Percentiles rank a stretch among this genome's conserved stretches.
Conservation (phyloP, 2,113 vertebrate species). For the Brachyhypopomus occidentalis region DNA sequence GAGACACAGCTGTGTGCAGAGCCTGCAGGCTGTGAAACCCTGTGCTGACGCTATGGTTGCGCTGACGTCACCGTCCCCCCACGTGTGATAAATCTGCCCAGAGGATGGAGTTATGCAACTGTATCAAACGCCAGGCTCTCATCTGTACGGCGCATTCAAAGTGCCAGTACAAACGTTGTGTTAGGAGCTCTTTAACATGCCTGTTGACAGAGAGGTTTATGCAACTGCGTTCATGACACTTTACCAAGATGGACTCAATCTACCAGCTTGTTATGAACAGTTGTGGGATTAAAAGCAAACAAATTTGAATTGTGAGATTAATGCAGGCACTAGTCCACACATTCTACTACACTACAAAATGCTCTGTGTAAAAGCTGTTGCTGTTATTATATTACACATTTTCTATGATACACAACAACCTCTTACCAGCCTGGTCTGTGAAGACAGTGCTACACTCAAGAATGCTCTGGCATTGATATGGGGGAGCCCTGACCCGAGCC, state of each 20-base stretch:
- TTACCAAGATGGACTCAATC: background rate
- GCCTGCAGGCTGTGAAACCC: slow-evolving; percentile 45
- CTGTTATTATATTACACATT: background rate
- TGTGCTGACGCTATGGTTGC: slow-evolving; percentile 39
- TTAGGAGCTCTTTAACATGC: slow-evolving; percentile 22
- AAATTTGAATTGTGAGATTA: background rate
- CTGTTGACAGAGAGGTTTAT: background rate
- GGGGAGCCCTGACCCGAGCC: slow-evolving; percentile 48
- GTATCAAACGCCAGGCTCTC: slow-evolving; percentile 65
- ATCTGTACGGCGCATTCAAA: slow-evolving; percentile 53
- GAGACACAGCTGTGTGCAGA: slow-evolving; percentile 45
- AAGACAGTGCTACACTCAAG: background rate
- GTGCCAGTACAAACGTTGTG: slow-evolving; percentile 51
- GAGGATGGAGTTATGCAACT: slow-evolving; percentile 72
- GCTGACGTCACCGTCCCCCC: slow-evolving; percentile 69
- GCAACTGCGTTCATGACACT: background rate
- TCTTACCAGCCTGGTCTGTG: background rate
- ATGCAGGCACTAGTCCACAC: background rate
- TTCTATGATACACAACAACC: background rate
- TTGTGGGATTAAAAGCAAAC: background rate
- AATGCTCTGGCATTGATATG: background rate
- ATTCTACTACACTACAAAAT: background rate
- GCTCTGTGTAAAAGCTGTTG: no score
- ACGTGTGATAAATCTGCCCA: slow-evolving; percentile 72
- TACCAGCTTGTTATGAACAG: background rate